A percentile compares a stretch with the other conserved stretches of the same genome.
These are phyloP conservation scores for Calosoma granatense DNA, from an alignment of 1,140 invertebrate species.

Conservation along the genomic window DNA sequence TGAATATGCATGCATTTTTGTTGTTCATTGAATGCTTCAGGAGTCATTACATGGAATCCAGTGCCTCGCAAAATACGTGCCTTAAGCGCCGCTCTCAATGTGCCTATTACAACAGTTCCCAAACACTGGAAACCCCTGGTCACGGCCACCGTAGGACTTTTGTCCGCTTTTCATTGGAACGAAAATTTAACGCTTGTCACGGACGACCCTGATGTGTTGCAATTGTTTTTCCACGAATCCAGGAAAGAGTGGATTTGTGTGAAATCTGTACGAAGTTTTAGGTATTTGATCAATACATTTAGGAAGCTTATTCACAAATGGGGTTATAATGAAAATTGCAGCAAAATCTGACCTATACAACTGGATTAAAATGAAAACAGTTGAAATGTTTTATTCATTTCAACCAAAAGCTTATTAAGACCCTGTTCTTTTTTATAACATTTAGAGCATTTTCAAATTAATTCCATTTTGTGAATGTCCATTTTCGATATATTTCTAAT, in stretches of 20 bases:
- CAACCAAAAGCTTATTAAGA: constrained; percentile 3
- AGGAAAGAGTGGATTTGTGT: constrained; percentile 25
- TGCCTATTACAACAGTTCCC: constrained; percentile 13
- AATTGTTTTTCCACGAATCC: constrained; percentile 24
- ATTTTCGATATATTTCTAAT: background rate
- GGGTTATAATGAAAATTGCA: background rate
- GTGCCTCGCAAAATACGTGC: constrained; percentile 17
- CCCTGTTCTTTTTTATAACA: no score
- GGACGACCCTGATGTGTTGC: constrained; percentile 19
- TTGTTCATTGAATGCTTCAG: no score
- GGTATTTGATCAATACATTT: background rate
- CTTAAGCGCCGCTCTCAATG: constrained; percentile 21
- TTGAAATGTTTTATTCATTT: background rate
- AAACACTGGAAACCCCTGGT: constrained; percentile 16
- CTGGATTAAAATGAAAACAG: background rate
- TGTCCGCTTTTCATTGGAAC: constrained; percentile 21
- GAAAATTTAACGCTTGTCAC: constrained; percentile 27
- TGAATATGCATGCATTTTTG: no score
- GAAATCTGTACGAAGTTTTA: constrained; percentile 15
- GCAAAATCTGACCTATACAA: background rate
- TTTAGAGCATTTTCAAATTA: no score
- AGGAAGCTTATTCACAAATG: background rate
- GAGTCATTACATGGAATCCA: constrained; percentile 17
- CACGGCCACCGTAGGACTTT: constrained; percentile 20
- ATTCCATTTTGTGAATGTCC: constrained; percentile 1